These are phyloP conservation scores for Caenorhabditis parvicauda DNA, from an alignment of 2,888 invertebrate species.

Conservation along the genomic window DNA sequence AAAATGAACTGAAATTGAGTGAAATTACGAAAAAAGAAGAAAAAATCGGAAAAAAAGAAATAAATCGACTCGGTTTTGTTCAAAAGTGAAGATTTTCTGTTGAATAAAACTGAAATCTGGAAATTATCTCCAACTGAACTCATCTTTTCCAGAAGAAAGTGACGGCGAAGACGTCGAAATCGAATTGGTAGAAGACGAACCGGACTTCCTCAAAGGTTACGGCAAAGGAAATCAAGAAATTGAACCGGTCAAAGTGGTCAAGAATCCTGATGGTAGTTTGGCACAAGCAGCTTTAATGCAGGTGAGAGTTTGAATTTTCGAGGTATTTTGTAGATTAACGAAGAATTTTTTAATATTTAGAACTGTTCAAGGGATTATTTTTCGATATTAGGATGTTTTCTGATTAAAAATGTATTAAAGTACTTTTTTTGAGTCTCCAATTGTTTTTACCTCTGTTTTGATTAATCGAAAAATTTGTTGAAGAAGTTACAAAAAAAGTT, in stretches of 20 bases:
- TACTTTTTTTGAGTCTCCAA: background rate
- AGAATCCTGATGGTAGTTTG: conserved; percentile 94
- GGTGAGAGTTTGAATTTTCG: conserved; percentile 24
- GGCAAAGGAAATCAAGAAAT: conserved; percentile 65
- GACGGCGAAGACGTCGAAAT: conserved; percentile 95
- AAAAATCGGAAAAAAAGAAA: too few species aligned
- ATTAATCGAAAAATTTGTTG: background rate
- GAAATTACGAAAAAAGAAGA: background rate
- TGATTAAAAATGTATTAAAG: background rate
- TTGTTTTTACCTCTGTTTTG: background rate
- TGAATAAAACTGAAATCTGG: too few species aligned
- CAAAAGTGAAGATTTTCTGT: conserved; percentile 1
- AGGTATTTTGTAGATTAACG: background rate
- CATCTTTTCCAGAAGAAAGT: conserved; percentile 47
- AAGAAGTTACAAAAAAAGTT: background rate
- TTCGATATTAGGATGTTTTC: background rate
- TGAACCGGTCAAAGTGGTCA: conserved; percentile 63
- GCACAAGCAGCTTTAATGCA: conserved; percentile 99
- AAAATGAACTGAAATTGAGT: background rate
- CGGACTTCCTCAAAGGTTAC: conserved; percentile 78
- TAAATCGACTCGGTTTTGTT: background rate
- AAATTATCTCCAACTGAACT: too few species aligned
- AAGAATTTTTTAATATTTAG: background rate
- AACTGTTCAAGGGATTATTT: background rate
- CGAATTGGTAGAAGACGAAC: conserved; percentile 96